phyloP scores from a whole-genome alignment of 2,113 vertebrate genomes.

The Eira barbara region DNA sequence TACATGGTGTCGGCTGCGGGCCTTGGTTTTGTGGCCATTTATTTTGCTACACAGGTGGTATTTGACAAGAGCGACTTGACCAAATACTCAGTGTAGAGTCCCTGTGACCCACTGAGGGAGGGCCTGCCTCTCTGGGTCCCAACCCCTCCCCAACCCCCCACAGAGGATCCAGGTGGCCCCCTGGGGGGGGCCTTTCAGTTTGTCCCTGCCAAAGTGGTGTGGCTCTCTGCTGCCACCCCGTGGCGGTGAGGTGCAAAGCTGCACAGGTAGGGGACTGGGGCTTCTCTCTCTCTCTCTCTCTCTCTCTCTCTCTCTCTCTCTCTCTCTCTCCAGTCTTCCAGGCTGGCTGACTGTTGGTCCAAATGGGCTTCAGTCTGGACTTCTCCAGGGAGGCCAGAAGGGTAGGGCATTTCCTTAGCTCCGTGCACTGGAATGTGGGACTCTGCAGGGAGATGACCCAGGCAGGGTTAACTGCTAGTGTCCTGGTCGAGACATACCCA shows the following conservation, averaged over 20 bases:
- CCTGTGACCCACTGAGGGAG: not conserved
- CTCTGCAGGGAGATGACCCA: not conserved
- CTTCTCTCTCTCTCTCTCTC: not conserved
- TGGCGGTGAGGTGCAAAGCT: not conserved
- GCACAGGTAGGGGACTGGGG: not conserved
- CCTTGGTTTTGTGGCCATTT: constrained; percentile 88
- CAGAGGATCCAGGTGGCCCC: not conserved
- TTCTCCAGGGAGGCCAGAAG: not conserved
- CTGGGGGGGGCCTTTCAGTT: not conserved
- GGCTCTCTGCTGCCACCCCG: constrained; percentile 41
- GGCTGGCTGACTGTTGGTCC: not conserved
- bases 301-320: too few relatives aligned
- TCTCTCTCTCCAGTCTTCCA: too few relatives aligned
- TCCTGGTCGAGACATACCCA: not conserved
- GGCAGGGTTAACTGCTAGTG: not conserved
- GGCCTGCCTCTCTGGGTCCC: not conserved
- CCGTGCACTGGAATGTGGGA: constrained; percentile 36
- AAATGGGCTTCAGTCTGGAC: not conserved
- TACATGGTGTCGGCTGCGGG: constrained; percentile 87
- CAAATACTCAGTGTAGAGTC: constrained; percentile 72
- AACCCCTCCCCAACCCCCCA: not conserved
- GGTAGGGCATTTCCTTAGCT: not conserved
- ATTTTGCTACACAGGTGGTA: constrained; percentile 87
- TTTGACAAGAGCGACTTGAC: constrained; percentile 88
- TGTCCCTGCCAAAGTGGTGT: not conserved